Evolutionary conservation across 2,113 vertebrate species (phyloP).

Genomic region (Trinectes maculatus): DNA sequence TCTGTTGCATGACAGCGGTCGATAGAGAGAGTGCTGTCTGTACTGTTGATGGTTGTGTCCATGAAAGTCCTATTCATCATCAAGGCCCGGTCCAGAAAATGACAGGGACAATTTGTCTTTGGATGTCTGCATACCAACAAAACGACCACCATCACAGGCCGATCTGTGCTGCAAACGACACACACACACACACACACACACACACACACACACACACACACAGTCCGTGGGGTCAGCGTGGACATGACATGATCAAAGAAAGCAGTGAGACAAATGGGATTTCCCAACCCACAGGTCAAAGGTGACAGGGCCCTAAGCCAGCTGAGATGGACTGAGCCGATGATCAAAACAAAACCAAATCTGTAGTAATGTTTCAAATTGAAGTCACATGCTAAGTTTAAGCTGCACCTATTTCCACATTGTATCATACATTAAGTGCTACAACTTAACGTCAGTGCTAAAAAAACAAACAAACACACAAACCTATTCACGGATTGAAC

Average conservation of each 20-base stretch:
- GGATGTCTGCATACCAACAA: slow-evolving; percentile 63
- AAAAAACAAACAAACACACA: background rate
- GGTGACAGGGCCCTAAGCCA: slow-evolving; percentile 30
- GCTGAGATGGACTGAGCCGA: slow-evolving; percentile 27
- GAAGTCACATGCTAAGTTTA: slow-evolving; percentile 7
- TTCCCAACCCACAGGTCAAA: slow-evolving; percentile 56
- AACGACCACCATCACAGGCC: slow-evolving; percentile 58
- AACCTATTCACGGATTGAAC: background rate
- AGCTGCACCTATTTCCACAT: background rate
- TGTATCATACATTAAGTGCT: too few species aligned
- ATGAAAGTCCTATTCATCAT: slow-evolving; percentile 39
- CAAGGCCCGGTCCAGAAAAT: background rate
- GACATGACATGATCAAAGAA: slow-evolving; percentile 55
- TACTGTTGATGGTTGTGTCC: slow-evolving; percentile 14
- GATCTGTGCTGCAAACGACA: slow-evolving; percentile 48
- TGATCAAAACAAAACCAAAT: slow-evolving; percentile 27
- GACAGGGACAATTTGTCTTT: slow-evolving; percentile 45
- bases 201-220: slow-evolving; percentile 16
- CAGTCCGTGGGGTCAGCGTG: slow-evolving; percentile 25
- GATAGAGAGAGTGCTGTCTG: slow-evolving; percentile 15
- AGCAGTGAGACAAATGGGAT: slow-evolving; percentile 33
- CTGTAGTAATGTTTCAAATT: background rate
- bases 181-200: slow-evolving; percentile 19
- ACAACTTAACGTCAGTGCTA: background rate
- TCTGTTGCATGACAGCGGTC: slow-evolving; percentile 8